These are phyloP conservation scores for Poeciliopsis turrubarensis DNA, from an alignment of 2,113 vertebrate genomes.

Conservation along the genomic window DNA sequence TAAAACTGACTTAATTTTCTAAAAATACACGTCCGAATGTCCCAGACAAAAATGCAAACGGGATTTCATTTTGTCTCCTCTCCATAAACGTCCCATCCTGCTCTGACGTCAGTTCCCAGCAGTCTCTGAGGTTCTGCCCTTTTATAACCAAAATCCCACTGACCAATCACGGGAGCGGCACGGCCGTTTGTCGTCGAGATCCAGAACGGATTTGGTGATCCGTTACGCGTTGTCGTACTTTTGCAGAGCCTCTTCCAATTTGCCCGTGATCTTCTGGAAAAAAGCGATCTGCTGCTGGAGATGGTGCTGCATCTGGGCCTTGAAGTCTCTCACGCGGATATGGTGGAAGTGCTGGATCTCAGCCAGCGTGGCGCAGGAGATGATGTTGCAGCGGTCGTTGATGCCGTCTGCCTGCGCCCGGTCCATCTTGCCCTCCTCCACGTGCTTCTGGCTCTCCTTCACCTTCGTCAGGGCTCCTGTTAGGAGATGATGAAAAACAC, in stretches of 20 bases:
- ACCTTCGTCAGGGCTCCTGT: conserved; percentile 97
- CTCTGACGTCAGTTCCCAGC: conserved; percentile 37
- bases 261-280: conserved; percentile 95
- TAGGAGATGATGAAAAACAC: conserved; percentile 22
- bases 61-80: conserved; percentile 13
- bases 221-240: conserved; percentile 91
- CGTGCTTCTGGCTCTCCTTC: conserved; percentile 93
- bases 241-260: conserved; percentile 93
- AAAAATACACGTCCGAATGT: conserved; percentile 18
- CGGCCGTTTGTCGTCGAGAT: conserved; percentile 21
- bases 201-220: neutral
- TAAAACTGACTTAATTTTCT: conserved; percentile 19
- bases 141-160: conserved; percentile 16
- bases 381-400: conserved; percentile 96
- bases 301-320: conserved; percentile 96
- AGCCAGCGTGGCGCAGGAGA: conserved; percentile 95
- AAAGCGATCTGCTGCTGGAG: conserved; percentile 95
- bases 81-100: conserved; percentile 27
- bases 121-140: conserved; percentile 2
- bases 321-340: conserved; percentile 95
- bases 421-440: conserved; percentile 98
- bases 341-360: conserved; percentile 99
- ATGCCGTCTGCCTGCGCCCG: conserved; percentile 90
- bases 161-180: conserved; percentile 14
- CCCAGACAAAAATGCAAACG: conserved; percentile 26